Evolutionary conservation across 2,888 invertebrate genomes (phyloP).

Genomic region (Spilosoma lubricipeda): DNA sequence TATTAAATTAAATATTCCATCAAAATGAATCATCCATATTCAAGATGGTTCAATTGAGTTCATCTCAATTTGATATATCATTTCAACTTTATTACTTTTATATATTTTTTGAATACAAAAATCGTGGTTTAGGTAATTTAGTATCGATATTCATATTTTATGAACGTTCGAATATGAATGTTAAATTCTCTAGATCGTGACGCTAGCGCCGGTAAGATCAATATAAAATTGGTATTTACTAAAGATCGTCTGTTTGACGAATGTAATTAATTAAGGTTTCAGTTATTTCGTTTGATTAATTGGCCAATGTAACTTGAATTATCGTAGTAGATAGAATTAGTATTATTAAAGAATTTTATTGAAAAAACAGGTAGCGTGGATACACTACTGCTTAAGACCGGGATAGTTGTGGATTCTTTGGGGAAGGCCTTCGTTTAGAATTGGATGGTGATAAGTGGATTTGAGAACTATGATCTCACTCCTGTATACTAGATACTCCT

Average conservation of each 20-base stretch:
- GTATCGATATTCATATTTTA: slow-evolving; percentile 27
- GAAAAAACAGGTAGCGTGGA: no score
- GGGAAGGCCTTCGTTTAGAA: no score
- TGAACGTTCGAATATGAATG: slow-evolving; percentile 23
- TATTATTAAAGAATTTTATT: no score
- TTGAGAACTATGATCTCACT: no score
- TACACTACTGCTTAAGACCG: no score
- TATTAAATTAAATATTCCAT: neutral
- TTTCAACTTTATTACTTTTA: slow-evolving; percentile 33
- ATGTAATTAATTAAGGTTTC: neutral
- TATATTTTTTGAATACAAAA: slow-evolving; percentile 30
- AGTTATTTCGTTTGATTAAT: neutral
- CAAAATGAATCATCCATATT: neutral
- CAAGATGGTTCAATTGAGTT: slow-evolving; percentile 15
- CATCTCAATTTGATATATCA: slow-evolving; percentile 19
- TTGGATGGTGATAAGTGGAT: no score
- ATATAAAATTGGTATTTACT: neutral
- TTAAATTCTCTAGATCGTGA: neutral
- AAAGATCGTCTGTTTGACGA: neutral
- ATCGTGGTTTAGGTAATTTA: slow-evolving; percentile 37
- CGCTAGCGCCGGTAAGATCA: neutral
- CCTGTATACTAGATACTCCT: no score
- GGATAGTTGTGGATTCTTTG: no score
- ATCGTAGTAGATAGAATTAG: no score
- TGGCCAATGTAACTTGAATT: no score